Base-by-base conservation (phyloP, 2,797 vertebrate genomes). In the Streptopelia turtur region DNA sequence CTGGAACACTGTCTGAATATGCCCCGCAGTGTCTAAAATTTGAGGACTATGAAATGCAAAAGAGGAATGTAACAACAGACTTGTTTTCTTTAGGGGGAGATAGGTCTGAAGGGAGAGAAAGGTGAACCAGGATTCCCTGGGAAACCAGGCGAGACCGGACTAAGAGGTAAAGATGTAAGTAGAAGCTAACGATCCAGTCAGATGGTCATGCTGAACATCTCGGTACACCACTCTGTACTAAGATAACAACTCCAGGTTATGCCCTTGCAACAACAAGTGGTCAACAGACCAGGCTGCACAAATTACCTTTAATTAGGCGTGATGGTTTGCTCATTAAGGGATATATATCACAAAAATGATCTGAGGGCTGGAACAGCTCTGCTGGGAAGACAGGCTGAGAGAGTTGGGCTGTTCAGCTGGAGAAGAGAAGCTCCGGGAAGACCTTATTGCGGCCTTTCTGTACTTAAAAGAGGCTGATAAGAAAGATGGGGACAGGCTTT, bases 141-240 rank as follows among this genome's bases (percentile, higher is more conserved):
- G 89, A 98, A 97, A 94, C 90, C 98, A 90, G 99, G 98, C 95
- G 83, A 97, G 87, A 94, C 98, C 39, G 98, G 99, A 98, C 98
- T 99, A 98, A 99, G 98, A 99, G 99, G 99, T 99, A 98, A 99
- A 99, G 99, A 99, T 98, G 99, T 99, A 99, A 99, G 99, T 99
- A 99, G 98, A 98, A 92, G 56, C 28, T 50, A 66, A 75, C 23
- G 55, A 50, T 59, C 43, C 64, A 35, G 41, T 71, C 47, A 59
- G 16, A 53, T 35, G 60, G 39, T 63, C 31, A 2, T 28, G 69
- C 56, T 28, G 35, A 61, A 17, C 16, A 23, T 43, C 53, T 24
- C 3, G 20, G 47, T 35, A 20, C 6, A 1, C 24, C n/a, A 6
- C 47, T 39, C 31, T 14, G 20, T 8, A 55, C 68, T 63, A 27